A percentile compares a stretch with the other conserved stretches of the same genome.
These are phyloP conservation scores for Anoplius nigerrimus DNA, from an alignment of 2,888 invertebrate species.

Conservation along the genomic window DNA sequence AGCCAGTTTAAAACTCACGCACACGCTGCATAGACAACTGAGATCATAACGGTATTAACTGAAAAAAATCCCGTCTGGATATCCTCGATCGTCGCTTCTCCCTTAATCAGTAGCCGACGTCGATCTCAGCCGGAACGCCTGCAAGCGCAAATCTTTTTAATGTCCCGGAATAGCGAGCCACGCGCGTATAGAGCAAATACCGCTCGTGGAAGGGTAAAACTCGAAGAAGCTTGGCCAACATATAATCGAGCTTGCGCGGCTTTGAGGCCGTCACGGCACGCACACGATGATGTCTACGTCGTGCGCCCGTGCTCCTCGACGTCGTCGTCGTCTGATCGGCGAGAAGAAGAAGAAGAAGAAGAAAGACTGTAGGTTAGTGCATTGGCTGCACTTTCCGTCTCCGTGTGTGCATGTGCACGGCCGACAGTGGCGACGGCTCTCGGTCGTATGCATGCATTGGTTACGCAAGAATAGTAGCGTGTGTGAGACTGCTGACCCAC, in stretches of 20 bases:
- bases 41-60: no score
- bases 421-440: conserved; percentile 14
- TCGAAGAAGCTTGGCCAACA: conserved; percentile 55
- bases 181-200: conserved; percentile 39
- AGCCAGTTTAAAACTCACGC: no score
- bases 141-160: no score
- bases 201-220: conserved; percentile 37
- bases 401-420: conserved; percentile 42
- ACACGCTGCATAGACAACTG: no score
- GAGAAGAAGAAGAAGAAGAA: conserved; percentile 28
- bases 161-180: neutral
- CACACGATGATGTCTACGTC: conserved; percentile 25
- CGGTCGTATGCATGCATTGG: conserved; percentile 67
- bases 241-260: conserved; percentile 51
- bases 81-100: no score
- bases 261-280: conserved; percentile 40
- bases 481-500: conserved; percentile 76
- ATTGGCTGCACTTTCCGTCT: conserved; percentile 60
- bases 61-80: no score
- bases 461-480: conserved; percentile 74
- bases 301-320: conserved; percentile 7
- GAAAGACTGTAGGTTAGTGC: conserved; percentile 58
- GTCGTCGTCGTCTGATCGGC: neutral
- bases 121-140: no score
- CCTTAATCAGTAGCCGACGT: no score